Base-by-base conservation (phyloP, 2,797 vertebrate species). In the Myotis findleyi region DNA sequence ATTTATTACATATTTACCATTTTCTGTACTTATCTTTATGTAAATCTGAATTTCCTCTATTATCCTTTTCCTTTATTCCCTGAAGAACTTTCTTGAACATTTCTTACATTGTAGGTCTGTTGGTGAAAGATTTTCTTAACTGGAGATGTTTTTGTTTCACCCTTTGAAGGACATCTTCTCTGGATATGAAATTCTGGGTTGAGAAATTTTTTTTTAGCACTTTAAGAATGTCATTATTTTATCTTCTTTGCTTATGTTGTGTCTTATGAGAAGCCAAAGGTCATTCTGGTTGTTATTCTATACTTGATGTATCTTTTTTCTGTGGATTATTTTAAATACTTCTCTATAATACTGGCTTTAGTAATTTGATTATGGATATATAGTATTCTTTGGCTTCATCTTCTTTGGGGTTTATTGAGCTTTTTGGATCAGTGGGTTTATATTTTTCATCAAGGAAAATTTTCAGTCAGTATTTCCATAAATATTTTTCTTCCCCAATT, bases 81-180 rank as follows among this genome's bases (percentile, higher is more conserved):
- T 71, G 36, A 93, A 92, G 51, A 93, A 18, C 4, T 89, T 94
- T 11, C 12, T 87, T 66, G 68, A 68, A 62, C n/a, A 71, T 89
- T 92, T 79, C 87, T 89, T 87, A n/a, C 11, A 11, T 62, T 57
- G 13, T 72, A 82, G 16, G 6, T 84, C 5, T 80, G 0, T 93
- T 71, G 36, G n/a, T 69, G n/a, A 95, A 82, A 83, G 53, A 55
- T 5, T 66, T 8, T 76, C 2, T 89, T 69, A 76, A 16, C 51
- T 91, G 16, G 91, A 92, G 20, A 51, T 91, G 21, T 66, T 86
- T 93, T 84, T 62, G 73, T 57, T 73, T 89, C 2, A 64, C 7
- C 25, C 57, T 69, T 89, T 20, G 33, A 95, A 83, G 33, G 38
- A 17, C 66, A 2, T 76, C 53, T 92, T 76, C 53, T 92, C 44